phyloP scores from a whole-genome alignment of 2,888 invertebrate species.

The Leucophenga montana region DNA sequence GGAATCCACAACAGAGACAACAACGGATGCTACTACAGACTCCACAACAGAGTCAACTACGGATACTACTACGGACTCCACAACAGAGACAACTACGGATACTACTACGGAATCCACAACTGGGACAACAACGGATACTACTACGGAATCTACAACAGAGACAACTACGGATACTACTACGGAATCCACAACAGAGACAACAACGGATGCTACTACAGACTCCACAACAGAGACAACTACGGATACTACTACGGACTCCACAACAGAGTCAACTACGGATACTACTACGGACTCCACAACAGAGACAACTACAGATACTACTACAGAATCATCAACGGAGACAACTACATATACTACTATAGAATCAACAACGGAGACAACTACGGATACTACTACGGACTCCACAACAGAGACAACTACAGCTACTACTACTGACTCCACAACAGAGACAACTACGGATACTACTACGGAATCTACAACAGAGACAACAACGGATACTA shows the following conservation, averaged over 20 bases:
- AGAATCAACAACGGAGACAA: neutral
- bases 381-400: neutral
- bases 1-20: too few species aligned
- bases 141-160: too few species aligned
- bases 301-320: neutral
- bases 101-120: neutral
- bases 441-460: neutral
- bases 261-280: neutral
- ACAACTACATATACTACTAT: neutral
- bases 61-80: neutral
- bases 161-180: too few species aligned
- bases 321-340: neutral
- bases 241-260: neutral
- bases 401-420: neutral
- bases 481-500: slow-evolving; percentile 13
- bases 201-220: neutral
- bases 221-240: neutral
- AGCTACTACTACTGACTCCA: neutral
- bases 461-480: slow-evolving; percentile 1
- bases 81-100: neutral
- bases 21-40: too few species aligned
- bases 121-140: neutral
- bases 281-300: neutral
- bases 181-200: too few species aligned
- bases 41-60: neutral